A percentile compares a stretch with the other conserved stretches of the same genome.
Evolutionary conservation across 2,888 invertebrate species (phyloP).

Genomic region (Lepidonotus clava): DNA sequence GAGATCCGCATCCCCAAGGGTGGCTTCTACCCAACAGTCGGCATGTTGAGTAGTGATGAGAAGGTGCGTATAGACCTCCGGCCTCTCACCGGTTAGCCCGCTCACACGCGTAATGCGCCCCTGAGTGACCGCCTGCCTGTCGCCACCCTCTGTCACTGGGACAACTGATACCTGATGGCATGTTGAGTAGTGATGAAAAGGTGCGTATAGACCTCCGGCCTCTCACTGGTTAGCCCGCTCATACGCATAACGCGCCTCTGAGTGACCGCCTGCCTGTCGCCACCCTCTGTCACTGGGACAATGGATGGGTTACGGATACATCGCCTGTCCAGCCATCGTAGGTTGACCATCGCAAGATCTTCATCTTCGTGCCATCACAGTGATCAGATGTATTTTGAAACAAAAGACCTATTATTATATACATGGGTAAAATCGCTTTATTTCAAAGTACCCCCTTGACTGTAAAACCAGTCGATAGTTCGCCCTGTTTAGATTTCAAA

Average conservation of each 20-base stretch:
- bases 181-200: neutral
- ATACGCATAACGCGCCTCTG: neutral
- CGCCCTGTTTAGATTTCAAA: too few species aligned
- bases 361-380: too few species aligned
- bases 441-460: too few species aligned
- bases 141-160: neutral
- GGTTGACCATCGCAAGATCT: too few species aligned
- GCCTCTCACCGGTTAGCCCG: conserved; percentile 82
- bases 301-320: neutral
- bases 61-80: conserved; percentile 82
- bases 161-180: neutral
- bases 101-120: neutral
- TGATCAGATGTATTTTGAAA: too few species aligned
- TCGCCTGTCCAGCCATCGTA: too few species aligned
- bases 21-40: conserved; percentile 83
- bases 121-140: neutral
- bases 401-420: too few species aligned
- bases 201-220: conserved; percentile 77
- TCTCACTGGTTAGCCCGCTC: conserved; percentile 82
- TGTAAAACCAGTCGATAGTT: too few species aligned
- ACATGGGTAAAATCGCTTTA: too few species aligned
- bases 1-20: conserved; percentile 82
- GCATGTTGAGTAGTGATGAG: conserved; percentile 83
- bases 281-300: neutral
- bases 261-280: neutral